Conservation (phyloP, 1,140 invertebrate genomes). For the Fopius arisanus region DNA sequence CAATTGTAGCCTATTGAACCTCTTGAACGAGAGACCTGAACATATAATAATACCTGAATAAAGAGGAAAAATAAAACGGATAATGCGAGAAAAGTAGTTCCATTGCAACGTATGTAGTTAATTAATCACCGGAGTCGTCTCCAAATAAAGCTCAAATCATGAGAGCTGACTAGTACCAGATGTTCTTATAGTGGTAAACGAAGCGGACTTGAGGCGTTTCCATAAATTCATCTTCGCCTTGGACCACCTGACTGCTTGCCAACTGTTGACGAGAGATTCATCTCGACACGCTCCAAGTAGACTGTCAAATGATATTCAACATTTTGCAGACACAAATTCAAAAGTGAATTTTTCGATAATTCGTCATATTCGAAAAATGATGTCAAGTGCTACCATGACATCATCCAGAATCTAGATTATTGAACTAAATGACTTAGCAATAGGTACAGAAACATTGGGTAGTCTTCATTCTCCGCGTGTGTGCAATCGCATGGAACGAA, state of each 20-base stretch:
- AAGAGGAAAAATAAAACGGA: conserved; percentile 27
- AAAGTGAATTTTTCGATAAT: neutral
- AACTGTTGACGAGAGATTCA: neutral
- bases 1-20: conserved; percentile 43
- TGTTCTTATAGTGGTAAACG: neutral
- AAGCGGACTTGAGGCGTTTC: conserved; percentile 18
- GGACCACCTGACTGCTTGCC: neutral
- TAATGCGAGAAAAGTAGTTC: too few species aligned
- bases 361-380: neutral
- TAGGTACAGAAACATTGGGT: neutral
- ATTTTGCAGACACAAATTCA: neutral
- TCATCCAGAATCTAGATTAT: too few species aligned
- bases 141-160: too few species aligned
- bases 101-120: too few species aligned
- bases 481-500: conserved; percentile 38
- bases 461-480: conserved; percentile 23
- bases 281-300: neutral
- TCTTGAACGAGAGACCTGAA: conserved; percentile 16
- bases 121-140: too few species aligned
- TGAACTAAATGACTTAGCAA: too few species aligned
- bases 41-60: conserved; percentile 34
- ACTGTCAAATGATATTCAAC: neutral
- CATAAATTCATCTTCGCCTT: conserved; percentile 11
- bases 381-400: neutral
- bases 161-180: conserved; percentile 20